Base-by-base conservation (phyloP, 2,888 invertebrate species). In the Amphimallon solstitiale region DNA sequence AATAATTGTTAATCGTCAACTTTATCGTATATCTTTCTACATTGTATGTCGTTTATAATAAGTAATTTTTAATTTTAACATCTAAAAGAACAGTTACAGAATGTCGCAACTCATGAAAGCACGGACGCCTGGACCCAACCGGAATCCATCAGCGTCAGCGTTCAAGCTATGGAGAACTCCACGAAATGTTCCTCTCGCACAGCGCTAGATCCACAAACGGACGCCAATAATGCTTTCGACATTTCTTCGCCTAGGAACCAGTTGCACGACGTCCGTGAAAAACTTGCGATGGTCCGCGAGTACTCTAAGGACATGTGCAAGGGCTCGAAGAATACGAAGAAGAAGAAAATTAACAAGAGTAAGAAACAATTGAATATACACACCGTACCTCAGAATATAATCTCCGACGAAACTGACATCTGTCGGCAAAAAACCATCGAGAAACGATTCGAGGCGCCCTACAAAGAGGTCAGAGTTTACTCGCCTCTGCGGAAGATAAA, bases 321-420 rank as follows among this genome's bases (percentile, higher is more conserved):
- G 14, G 10, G 52, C 15, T 14, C 51, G 10, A 64, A 37, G n/a
- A 48, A 21, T 14, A 21, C 56, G n/a, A 65, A 65, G 38, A 65
- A 65, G 38, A 65, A 65, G 59, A 65, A 65, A 45, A 65, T 59
- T 29, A 23, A 21, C n/a, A 65, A 59, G 12, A 65, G 17, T n/a
- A 65, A 65, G 29, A 49, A 46, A 17, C 52, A 64, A 37, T 17
- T 48, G 9, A 65, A 65, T 34, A 49, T 65, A 23, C 64, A 65
- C 15, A 65, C 64, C 10, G 64, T 65, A 10, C 21, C 62, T 5
- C 62, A 43, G 40, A 19, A 29, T 29, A 40, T 40, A 38, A 29
- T 51, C 19, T 37, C 62, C 14, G 51, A 63, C 5, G 63, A 51
- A n/a, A 49, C 56, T 14, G 43, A 51, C 19, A 23, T 40, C 29